phyloP scores from a whole-genome alignment of 2,113 vertebrate species.

The Sialia sialis region DNA sequence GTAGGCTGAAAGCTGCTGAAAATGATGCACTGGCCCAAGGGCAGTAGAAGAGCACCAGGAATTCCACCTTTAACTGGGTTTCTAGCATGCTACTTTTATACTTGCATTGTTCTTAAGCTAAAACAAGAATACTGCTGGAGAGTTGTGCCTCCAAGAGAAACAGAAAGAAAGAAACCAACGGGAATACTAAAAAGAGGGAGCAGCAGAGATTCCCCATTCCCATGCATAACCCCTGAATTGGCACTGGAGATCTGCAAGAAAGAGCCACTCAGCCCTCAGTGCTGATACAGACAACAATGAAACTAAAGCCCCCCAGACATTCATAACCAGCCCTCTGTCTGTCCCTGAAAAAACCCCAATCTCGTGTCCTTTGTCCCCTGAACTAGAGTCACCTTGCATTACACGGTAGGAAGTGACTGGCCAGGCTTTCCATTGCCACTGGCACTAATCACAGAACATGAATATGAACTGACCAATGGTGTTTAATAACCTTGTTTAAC shows the following conservation, averaged over 20 bases:
- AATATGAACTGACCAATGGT: slow-evolving; percentile 1
- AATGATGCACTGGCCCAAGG: not conserved
- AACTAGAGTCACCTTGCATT: slow-evolving; percentile 48
- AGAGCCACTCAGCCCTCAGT: fast-evolving
- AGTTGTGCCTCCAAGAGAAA: not conserved
- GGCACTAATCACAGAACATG: not conserved
- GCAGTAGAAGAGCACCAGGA: not conserved
- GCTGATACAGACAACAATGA: not conserved
- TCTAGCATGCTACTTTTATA: not conserved
- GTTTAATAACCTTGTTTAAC: slow-evolving; percentile 2
- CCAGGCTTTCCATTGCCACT: slow-evolving; percentile 1
- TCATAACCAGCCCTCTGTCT: slow-evolving; percentile 1
- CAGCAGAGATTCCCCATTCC: not conserved
- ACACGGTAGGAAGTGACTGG: slow-evolving; percentile 21
- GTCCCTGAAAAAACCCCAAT: not conserved
- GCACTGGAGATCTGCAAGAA: not conserved
- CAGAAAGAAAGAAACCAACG: not conserved
- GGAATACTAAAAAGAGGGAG: not conserved
- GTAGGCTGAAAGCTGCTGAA: not conserved
- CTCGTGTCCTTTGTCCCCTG: slow-evolving; percentile 12
- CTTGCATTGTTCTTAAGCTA: not conserved
- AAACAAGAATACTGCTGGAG: not conserved
- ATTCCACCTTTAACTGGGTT: not conserved
- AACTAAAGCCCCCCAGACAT: not conserved
- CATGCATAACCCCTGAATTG: not conserved